A percentile compares a stretch with the other conserved stretches of the same genome.
phyloP scores from a whole-genome alignment of 1,140 invertebrate species.

The Holcopasites calliopsidis region DNA sequence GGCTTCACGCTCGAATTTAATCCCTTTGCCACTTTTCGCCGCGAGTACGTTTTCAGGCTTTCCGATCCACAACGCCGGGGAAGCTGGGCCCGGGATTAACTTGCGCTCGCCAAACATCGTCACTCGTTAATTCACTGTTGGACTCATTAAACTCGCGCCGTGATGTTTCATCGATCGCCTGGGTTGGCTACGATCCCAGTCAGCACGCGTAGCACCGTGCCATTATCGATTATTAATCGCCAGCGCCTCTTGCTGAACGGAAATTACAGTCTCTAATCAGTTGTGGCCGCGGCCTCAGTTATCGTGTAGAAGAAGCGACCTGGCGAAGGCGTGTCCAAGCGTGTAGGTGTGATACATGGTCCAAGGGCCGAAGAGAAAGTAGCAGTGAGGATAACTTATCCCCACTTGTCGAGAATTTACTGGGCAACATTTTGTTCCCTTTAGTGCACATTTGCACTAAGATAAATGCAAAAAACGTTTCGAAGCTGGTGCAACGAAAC shows the following conservation, averaged over 20 bases:
- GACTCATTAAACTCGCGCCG: background rate
- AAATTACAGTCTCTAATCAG: background rate
- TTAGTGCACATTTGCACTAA: too few species aligned
- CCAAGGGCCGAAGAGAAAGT: too few species aligned
- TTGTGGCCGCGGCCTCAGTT: too few species aligned
- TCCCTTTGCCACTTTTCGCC: slow-evolving; percentile 13
- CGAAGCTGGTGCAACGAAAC: too few species aligned
- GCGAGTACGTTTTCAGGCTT: background rate
- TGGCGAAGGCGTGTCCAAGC: too few species aligned
- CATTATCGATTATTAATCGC: slow-evolving; percentile 17
- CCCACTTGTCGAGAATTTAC: too few species aligned
- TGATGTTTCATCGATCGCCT: slow-evolving; percentile 2
- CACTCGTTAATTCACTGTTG: background rate
- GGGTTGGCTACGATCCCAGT: background rate
- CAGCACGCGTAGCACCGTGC: background rate
- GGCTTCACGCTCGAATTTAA: slow-evolving; percentile 18
- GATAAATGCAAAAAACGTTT: background rate
- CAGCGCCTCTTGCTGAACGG: background rate
- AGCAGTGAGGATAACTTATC: too few species aligned
- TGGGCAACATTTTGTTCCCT: too few species aligned
- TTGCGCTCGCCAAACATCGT: background rate
- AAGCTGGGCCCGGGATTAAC: slow-evolving; percentile 17
- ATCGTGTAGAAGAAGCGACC: too few species aligned
- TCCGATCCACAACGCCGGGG: slow-evolving; percentile 6
- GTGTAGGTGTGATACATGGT: too few species aligned